Evolutionary conservation across 1,140 invertebrate species (phyloP).

Genomic region (Apis laboriosa): DNA sequence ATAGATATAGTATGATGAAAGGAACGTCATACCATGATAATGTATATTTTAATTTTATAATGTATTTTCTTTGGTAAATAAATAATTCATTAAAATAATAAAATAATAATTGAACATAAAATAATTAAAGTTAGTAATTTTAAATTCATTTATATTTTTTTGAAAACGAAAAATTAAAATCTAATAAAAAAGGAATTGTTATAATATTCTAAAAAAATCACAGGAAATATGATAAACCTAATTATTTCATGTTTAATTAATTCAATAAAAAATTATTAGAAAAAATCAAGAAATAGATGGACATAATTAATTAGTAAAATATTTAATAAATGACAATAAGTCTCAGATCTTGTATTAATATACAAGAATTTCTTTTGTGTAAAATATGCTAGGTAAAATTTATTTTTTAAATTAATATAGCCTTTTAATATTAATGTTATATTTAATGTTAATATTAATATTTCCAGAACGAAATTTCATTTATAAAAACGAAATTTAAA

Average conservation of each 20-base stretch:
- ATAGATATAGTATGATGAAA: conserved; percentile 35
- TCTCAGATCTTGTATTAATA: conserved; percentile 36
- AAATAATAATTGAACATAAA: conserved; percentile 16
- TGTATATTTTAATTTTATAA: conserved; percentile 8
- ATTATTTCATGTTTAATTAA: conserved; percentile 43
- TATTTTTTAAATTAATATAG: too few species aligned
- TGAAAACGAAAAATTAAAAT: conserved; percentile 25
- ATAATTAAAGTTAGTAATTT: conserved; percentile 4
- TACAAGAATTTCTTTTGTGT: conserved; percentile 19
- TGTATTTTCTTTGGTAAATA: conserved; percentile 37
- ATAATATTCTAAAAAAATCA: conserved; percentile 52
- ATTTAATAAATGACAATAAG: conserved; percentile 20
- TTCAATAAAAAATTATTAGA: conserved; percentile 37
- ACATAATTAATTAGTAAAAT: conserved; percentile 64
- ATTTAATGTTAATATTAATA: background rate
- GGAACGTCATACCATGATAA: conserved; percentile 42
- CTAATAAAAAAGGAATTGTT: conserved; percentile 50
- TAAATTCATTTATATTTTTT: conserved; percentile 12
- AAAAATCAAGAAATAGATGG: conserved; percentile 41
- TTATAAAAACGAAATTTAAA: conserved; percentile 49
- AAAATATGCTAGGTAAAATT: conserved; percentile 14
- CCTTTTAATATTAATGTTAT: too few species aligned
- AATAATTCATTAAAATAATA: conserved; percentile 26
- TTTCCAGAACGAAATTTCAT: conserved; percentile 27
- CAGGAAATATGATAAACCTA: conserved; percentile 51